Evolutionary conservation across 2,888 invertebrate genomes (phyloP).

Genomic region (Dryadula phaetusa): DNA sequence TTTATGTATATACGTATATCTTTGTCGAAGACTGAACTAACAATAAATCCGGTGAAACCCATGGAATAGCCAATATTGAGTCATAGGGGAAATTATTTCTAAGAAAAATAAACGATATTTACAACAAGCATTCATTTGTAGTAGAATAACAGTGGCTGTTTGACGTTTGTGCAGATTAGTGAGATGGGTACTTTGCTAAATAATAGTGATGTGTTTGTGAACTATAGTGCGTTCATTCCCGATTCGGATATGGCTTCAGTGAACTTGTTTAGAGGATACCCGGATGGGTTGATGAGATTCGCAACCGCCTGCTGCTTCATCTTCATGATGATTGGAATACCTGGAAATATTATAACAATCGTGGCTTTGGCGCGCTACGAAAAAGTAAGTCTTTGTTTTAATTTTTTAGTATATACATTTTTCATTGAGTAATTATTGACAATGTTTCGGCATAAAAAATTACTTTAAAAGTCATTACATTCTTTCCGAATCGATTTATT

Average conservation of each 20-base stretch:
- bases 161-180: conserved; percentile 54
- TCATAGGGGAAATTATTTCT: conserved; percentile 70
- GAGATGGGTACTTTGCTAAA: conserved; percentile 44
- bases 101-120: conserved; percentile 56
- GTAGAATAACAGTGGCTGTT: conserved; percentile 57
- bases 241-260: conserved; percentile 64
- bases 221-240: conserved; percentile 52
- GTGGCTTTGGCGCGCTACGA: conserved; percentile 89
- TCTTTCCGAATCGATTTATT: no score
- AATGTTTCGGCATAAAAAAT: no score
- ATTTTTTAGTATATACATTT: background rate
- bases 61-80: conserved; percentile 59
- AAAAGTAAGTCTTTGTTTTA: conserved; percentile 83
- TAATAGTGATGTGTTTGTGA: conserved; percentile 40
- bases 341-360: conserved; percentile 91
- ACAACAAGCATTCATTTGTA: conserved; percentile 62
- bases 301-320: conserved; percentile 88
- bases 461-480: no score
- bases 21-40: conserved; percentile 31
- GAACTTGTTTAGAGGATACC: conserved; percentile 87
- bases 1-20: conserved; percentile 2
- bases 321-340: conserved; percentile 90
- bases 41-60: conserved; percentile 59
- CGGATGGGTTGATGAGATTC: conserved; percentile 86
- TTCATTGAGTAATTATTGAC: no score